phyloP scores from a whole-genome alignment of 2,797 vertebrate genomes.

The Centroberyx gerrardi region DNA sequence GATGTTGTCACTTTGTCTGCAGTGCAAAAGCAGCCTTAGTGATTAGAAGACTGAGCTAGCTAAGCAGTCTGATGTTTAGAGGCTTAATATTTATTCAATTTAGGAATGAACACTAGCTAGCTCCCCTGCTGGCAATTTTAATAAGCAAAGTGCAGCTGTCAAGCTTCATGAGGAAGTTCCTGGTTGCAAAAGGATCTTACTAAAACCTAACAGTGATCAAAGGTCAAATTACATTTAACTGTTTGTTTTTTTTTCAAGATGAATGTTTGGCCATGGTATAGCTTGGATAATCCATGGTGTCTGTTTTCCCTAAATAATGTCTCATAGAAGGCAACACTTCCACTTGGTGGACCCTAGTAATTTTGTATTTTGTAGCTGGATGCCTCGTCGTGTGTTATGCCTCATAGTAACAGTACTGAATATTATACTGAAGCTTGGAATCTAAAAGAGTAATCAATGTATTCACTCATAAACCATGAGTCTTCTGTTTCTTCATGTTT shows the following conservation, averaged over 20 bases:
- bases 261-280: not conserved
- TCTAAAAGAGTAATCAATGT: not conserved
- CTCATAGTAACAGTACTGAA: constrained; percentile 3
- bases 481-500: not conserved
- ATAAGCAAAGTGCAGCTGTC: constrained; percentile 21
- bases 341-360: not conserved
- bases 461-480: not conserved
- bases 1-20: constrained; percentile 13
- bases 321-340: not conserved
- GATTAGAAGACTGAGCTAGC: constrained; percentile 2
- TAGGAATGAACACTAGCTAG: constrained; percentile 5
- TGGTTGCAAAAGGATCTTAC: not conserved
- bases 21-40: constrained; percentile 10
- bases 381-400: not conserved
- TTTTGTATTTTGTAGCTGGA: not conserved
- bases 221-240: not conserved
- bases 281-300: not conserved
- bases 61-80: constrained; percentile 8
- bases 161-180: constrained; percentile 2
- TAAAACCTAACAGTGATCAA: constrained; percentile 22
- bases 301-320: constrained; percentile 7
- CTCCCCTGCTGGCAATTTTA: constrained; percentile 14
- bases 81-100: constrained; percentile 21
- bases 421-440: not conserved
- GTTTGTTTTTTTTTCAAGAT: not conserved